Conservation (phyloP, 2,113 vertebrate species). For the Fulica atra region DNA sequence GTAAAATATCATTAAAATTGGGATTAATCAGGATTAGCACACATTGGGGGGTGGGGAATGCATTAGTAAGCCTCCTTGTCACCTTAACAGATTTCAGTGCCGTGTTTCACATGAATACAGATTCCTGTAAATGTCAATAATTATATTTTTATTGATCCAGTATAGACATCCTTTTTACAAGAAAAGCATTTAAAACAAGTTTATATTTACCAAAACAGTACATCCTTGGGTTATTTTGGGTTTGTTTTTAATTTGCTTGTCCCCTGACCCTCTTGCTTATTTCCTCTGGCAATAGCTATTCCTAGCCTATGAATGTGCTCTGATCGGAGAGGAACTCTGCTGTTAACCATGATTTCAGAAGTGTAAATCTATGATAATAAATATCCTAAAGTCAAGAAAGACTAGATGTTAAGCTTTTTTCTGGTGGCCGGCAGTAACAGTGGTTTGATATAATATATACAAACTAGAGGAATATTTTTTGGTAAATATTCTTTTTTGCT, state of each 20-base stretch:
- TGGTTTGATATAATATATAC: conserved; percentile 19
- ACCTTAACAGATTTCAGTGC: background rate
- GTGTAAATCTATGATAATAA: conserved; percentile 36
- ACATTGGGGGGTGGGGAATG: conserved; percentile 57
- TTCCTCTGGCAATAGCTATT: conserved; percentile 54
- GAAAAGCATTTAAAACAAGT: background rate
- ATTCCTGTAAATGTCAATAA: background rate
- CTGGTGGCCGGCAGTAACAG: background rate
- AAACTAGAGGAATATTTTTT: background rate
- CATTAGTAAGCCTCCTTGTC: conserved; percentile 14
- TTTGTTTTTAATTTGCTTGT: conserved; percentile 59
- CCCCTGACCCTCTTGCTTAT: conserved; percentile 42
- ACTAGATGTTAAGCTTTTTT: background rate
- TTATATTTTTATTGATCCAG: conserved; percentile 15
- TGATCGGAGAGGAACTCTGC: conserved; percentile 7
- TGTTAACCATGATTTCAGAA: conserved; percentile 32
- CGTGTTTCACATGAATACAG: background rate
- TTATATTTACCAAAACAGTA: conserved; percentile 30
- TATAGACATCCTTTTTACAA: background rate
- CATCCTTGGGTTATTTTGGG: conserved; percentile 59
- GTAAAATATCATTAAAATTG: conserved; percentile 54
- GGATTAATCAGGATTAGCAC: conserved; percentile 63
- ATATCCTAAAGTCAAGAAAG: conserved; percentile 5
- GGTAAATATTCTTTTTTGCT: conserved; percentile 54
- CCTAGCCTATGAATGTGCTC: background rate